Base-by-base conservation (phyloP, 1,140 invertebrate species). In the Bombus polaris region DNA sequence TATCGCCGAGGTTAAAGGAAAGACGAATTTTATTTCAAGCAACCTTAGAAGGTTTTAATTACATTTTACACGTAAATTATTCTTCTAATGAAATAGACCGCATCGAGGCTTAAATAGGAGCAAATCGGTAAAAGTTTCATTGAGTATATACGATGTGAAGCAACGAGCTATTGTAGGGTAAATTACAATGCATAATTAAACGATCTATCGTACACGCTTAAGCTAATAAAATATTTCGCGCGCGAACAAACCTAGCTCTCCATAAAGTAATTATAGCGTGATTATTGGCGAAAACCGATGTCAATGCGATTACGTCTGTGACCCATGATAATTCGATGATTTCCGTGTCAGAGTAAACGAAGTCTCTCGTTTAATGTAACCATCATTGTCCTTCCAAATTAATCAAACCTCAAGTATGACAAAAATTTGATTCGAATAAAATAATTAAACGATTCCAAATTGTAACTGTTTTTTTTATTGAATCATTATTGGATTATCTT, bases 191-290 rank as follows among this genome's bases (percentile, higher is more conserved):
- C 59, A 81, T 81, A 81, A 62, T 81, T 62, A 35, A 81, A 73
- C 70, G 68, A 81, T 73, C 70, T 59, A 44, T 62, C 53, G n/a
- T 32, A 62, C 4, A 18, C 28, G 53, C 44, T 73, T 72, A 81
- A 73, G 53, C 37, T 73, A 62, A 59, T 73, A 59, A 81, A 81
- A 81, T 73, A 81, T 81, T 73, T 81, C 37, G 15, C 53, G 5
- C 62, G 28, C 5, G 66, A 81, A 25, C 37, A 73, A 57, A 73
- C 25, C 22, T n/a, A 39, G 44, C 1, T 0, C 6, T n/a, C 15
- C 12, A 12, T 35, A 57, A 70, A 57, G 47, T 81, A 81, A 73
- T 81, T 71, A 44, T 73, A 15, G 59, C 22, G 1, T 28, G 70
- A 81, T 81, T 71, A 81, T 62, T 79, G 15, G 12, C 62, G 32